A percentile compares a stretch with the other conserved stretches of the same genome.
Evolutionary conservation across 2,113 vertebrate genomes (phyloP).

Genomic region (Elgaria multicarinata): DNA sequence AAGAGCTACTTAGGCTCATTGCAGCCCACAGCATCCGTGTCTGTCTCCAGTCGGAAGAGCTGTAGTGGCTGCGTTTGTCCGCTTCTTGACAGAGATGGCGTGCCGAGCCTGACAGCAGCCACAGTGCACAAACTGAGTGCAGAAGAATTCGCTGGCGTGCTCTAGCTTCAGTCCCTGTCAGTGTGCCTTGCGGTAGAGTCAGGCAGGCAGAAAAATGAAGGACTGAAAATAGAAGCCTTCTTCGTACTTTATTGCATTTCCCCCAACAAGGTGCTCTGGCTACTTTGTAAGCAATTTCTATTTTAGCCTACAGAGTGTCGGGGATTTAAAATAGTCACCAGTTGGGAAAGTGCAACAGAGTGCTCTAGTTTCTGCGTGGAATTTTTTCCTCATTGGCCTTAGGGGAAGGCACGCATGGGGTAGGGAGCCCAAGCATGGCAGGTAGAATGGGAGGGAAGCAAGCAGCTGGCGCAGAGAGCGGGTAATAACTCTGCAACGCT

Average conservation of each 20-base stretch:
- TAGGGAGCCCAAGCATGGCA: background rate
- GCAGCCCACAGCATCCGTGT: background rate
- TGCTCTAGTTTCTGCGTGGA: background rate
- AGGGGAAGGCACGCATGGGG: background rate
- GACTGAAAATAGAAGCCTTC: background rate
- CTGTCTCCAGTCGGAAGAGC: background rate
- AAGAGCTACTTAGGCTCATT: background rate
- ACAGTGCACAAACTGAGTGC: background rate
- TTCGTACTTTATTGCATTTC: background rate
- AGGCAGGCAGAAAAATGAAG: background rate
- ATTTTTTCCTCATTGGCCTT: no score
- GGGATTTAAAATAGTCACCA: background rate
- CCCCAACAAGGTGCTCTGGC: background rate
- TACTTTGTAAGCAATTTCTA: background rate
- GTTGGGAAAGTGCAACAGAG: background rate
- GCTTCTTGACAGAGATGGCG: background rate
- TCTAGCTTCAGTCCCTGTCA: background rate
- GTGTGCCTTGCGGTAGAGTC: no score
- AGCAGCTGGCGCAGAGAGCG: no score
- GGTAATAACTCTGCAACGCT: background rate
- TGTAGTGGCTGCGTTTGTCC: background rate
- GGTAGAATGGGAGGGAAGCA: background rate
- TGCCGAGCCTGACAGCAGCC: background rate
- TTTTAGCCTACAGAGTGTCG: background rate
- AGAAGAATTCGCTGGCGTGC: background rate